Conservation (phyloP, 2,888 invertebrate genomes). For the Xanthia togata region DNA sequence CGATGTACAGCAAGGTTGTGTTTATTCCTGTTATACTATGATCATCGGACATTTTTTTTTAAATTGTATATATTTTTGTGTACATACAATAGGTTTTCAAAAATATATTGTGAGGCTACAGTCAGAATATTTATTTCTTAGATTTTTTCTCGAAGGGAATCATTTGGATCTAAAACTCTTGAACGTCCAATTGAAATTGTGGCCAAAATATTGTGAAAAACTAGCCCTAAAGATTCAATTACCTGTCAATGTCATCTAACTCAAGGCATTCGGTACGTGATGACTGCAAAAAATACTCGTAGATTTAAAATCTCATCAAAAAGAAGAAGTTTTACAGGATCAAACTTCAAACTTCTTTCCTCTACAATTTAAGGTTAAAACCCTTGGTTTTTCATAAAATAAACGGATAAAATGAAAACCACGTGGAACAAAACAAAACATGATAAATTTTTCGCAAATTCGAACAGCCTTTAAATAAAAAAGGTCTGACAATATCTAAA, state of each 20-base stretch:
- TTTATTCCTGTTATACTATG: too few relatives aligned
- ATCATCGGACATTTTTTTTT: too few relatives aligned
- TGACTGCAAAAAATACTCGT: not conserved
- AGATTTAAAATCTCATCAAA: not conserved
- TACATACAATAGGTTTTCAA: too few relatives aligned
- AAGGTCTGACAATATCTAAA: conserved; percentile 14
- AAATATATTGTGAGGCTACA: too few relatives aligned
- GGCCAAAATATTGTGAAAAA: not conserved
- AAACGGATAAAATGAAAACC: not conserved
- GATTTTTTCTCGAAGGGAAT: too few relatives aligned
- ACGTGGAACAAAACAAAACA: conserved; percentile 23
- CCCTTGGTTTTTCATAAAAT: not conserved
- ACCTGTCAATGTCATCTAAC: not conserved
- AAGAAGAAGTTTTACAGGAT: not conserved
- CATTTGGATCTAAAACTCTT: too few relatives aligned
- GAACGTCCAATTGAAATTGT: not conserved
- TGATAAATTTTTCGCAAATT: conserved; percentile 18
- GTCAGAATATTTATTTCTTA: too few relatives aligned
- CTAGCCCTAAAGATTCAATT: not conserved
- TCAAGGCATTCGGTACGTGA: not conserved
- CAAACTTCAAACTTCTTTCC: not conserved
- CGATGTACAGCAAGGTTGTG: too few relatives aligned
- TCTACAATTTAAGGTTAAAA: not conserved
- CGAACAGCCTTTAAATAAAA: conserved; percentile 10
- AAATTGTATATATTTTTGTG: too few relatives aligned